Evolutionary conservation across 2,797 vertebrate species (phyloP), one percentile per base, ranked within the genome.

Genomic region (Macroramphosus scolopax): DNA sequence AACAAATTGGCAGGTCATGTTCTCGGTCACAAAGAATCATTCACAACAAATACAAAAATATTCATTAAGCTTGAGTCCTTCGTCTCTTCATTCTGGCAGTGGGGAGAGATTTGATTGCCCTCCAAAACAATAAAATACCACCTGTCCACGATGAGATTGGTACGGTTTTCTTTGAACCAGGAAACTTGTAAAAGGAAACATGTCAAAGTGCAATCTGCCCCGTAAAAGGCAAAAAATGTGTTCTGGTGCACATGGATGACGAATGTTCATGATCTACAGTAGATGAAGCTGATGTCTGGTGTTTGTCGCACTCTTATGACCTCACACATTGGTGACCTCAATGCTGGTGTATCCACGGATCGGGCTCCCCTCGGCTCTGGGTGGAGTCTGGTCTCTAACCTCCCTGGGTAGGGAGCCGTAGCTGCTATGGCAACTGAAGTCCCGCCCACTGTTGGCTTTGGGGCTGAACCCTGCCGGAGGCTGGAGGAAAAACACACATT

Each of bases 241-340:
- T 60, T 62, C 35, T 48, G 30, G 34, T 37, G 18, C 44, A 60
- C 52, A 28, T 45, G 42, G 51, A 63, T 49, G 47, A 73, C 42
- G 46, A 50, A 55, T 15, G 49, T 61, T 37, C 38, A 54, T 44
- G 32, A 34, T 35, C 40, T 41, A 26, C 14, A 17, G 31, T 34
- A 22, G 22, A 31, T 9, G 5, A 41, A 34, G 47, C 12, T 40
- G 59, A 40, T 32, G 20, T 26, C 24, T 16, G 26, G 0, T 20
- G 32, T 42, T 36, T 39, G 41, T 51, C 6, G 0, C 38, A n/a
- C 22, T 25, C 11, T 8, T n/a, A n/a, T 34, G 51, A 42, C 45
- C n/a, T 90, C 83, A 91, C 63, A 91, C 89, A n/a, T 90, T 92
- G 36, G 87, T 89, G 74, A 89, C 85, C 77, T 88, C 89, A 3